A percentile compares a stretch with the other conserved stretches of the same genome.
Evolutionary conservation across 1,140 invertebrate species (phyloP).

Genomic region (Drosophila erecta): DNA sequence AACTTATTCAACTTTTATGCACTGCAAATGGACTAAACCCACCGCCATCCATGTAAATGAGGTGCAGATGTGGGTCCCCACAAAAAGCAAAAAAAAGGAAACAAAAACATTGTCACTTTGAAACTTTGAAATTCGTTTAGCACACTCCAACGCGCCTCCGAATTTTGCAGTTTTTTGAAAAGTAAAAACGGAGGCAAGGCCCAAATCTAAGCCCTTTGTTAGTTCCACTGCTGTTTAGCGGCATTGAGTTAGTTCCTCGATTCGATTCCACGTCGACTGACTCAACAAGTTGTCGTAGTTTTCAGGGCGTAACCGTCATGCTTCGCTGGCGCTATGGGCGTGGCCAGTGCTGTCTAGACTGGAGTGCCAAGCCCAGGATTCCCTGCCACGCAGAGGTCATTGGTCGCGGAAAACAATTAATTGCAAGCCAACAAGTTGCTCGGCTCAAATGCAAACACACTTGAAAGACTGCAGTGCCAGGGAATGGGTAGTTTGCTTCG

Average conservation of each 20-base stretch:
- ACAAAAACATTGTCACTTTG: neutral
- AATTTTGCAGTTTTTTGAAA: neutral
- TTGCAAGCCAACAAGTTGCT: constrained; percentile 22
- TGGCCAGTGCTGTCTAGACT: constrained; percentile 13
- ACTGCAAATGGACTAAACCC: constrained; percentile 20
- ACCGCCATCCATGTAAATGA: constrained; percentile 22
- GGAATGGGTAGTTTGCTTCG: neutral
- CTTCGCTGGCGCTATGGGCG: neutral
- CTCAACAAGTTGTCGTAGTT: constrained; percentile 14
- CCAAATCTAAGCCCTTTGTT: neutral
- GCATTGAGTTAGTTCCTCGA: neutral
- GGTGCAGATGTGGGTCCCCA: constrained; percentile 6
- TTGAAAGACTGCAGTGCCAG: neutral
- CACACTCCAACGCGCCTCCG: neutral
- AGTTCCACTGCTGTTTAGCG: too few species aligned
- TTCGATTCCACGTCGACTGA: neutral
- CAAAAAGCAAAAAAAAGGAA: neutral
- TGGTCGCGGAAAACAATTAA: constrained; percentile 10
- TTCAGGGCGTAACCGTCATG: neutral
- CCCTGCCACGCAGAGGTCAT: constrained; percentile 14
- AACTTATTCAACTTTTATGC: constrained; percentile 33
- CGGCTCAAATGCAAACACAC: neutral
- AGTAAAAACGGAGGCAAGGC: neutral
- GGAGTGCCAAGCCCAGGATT: constrained; percentile 4
- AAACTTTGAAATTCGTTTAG: constrained; percentile 4